Conservation (phyloP, 2,888 invertebrate genomes). For the Drosophila paracracens region DNA sequence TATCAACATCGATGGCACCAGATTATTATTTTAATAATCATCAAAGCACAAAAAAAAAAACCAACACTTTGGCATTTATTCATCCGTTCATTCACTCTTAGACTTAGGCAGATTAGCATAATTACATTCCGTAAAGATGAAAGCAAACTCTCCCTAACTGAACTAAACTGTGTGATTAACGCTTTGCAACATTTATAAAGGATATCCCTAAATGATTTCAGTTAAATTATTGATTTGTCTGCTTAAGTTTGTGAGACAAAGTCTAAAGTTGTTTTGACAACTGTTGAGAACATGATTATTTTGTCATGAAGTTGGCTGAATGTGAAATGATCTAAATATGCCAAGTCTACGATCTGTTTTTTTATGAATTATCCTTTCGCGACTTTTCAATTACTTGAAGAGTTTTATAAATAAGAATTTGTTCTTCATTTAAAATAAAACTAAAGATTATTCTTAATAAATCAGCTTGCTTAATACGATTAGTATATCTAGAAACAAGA, state of each 20-base stretch:
- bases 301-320: background rate
- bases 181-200: constrained; percentile 12
- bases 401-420: background rate
- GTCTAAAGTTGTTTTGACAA: background rate
- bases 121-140: constrained; percentile 46
- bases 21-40: constrained; percentile 43
- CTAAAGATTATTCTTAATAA: background rate
- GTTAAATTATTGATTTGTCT: constrained; percentile 18
- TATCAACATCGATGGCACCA: constrained; percentile 39
- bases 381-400: background rate
- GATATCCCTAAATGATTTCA: constrained; percentile 25
- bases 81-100: constrained; percentile 15
- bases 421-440: background rate
- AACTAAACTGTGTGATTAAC: constrained; percentile 7
- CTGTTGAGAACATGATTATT: background rate
- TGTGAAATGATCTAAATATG: background rate
- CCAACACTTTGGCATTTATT: constrained; percentile 26
- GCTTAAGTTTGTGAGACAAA: background rate
- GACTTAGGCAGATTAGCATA: constrained; percentile 37
- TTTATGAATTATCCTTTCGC: background rate
- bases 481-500: background rate
- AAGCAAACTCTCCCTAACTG: constrained; percentile 18
- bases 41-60: constrained; percentile 9
- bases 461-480: background rate
- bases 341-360: background rate